These are phyloP conservation scores for Agonopterix arenella DNA, from an alignment of 2,888 invertebrate species.

Conservation along the genomic window DNA sequence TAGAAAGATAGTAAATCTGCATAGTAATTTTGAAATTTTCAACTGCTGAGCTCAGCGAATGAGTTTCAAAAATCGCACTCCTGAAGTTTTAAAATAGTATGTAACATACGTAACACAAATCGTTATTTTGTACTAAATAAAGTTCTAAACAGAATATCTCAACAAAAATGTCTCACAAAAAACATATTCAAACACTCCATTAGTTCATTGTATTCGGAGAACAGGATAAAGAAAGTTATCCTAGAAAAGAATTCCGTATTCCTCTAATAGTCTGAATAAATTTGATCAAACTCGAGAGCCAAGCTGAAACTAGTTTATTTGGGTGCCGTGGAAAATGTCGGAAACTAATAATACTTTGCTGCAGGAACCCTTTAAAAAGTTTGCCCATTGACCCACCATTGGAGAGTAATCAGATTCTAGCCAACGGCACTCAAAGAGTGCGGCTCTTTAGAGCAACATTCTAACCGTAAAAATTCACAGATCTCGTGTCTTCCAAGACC, in stretches of 20 bases:
- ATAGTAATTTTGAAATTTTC: no score
- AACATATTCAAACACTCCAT: constrained; percentile 24
- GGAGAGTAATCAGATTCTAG: neutral
- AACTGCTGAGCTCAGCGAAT: no score
- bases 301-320: constrained; percentile 28
- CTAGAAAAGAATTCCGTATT: constrained; percentile 23
- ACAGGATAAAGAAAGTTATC: constrained; percentile 21
- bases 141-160: neutral
- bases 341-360: constrained; percentile 9
- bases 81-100: no score
- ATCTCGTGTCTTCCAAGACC: no score
- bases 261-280: constrained; percentile 40
- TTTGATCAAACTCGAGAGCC: constrained; percentile 34
- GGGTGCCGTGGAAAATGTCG: constrained; percentile 13
- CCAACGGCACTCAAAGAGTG: no score
- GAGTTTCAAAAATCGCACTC: no score
- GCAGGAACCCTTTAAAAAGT: constrained; percentile 13
- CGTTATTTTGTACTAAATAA: no score
- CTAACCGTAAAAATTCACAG: no score
- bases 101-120: no score
- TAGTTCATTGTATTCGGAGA: constrained; percentile 29
- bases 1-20: no score
- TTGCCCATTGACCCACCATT: constrained; percentile 6
- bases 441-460: no score
- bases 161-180: constrained; percentile 10